Base-by-base conservation (phyloP, 2,888 invertebrate genomes). In the Drosophila fulvimacula region DNA sequence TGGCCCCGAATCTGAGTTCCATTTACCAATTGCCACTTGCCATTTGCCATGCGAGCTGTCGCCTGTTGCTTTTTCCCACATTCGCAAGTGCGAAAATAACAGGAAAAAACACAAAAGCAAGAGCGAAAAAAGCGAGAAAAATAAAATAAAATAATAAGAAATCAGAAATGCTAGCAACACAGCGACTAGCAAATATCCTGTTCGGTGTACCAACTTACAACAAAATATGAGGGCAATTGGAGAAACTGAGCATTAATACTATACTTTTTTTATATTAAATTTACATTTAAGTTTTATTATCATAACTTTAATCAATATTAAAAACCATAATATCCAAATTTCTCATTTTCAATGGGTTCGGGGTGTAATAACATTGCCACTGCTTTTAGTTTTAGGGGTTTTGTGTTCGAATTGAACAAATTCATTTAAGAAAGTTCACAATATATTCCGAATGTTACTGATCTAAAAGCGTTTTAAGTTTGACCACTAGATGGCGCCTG, bases 21-120 rank as follows among this genome's bases (percentile, higher is more conserved):
- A 27, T 46, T 24, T 10, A 15, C n/a, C 44, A 46, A 46, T 46
- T 46, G 10, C 39, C 30, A 48, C 30, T 48, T 6, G 27, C 39
- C 30, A 48, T 48, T 48, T 6, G 27, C 48, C 11, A 30, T 30
- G 11, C 13, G 49, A 49, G 32, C 19, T 19, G 32, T 21, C 17
- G 49, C 49, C 49, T 49, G 32, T 49, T 51, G 73, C 83, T 71
- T 81, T 83, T 81, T 76, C 19, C 41, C 32, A 60, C 59, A 65
- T 52, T 60, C 32, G 57, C 48, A 71, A 79, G 69, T 79, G 70
- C 63, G 49, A 63, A 73, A 63, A 68, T 58, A 42, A 34, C 59
- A 41, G 38, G 24, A 32, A 65, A 61, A 39, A 41, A 27, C 5
- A 13, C 0, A 5, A 46, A 27, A 46, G 30, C 1, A 49, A 42